phyloP scores from a whole-genome alignment of 2,113 vertebrate genomes.

The Microcebus griseorufus region DNA sequence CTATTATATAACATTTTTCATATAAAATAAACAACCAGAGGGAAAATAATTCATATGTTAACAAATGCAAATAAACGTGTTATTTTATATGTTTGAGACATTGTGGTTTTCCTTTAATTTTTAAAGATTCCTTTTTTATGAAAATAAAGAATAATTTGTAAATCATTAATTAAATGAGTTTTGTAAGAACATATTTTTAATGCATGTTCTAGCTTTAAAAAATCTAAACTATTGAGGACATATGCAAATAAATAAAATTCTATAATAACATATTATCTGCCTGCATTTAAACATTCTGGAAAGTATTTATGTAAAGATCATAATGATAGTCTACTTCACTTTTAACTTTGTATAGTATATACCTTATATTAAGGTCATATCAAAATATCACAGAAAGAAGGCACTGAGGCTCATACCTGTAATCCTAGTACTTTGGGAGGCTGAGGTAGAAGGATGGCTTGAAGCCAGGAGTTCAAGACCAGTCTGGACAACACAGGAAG shows the following conservation, averaged over 20 bases:
- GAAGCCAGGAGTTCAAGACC: no score
- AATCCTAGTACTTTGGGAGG: no score
- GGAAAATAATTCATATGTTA: not conserved
- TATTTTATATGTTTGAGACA: not conserved
- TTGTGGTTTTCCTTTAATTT: not conserved
- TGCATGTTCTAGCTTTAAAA: not conserved
- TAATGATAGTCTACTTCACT: not conserved
- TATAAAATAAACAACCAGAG: not conserved
- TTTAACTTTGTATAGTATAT: not conserved
- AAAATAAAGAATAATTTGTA: conserved; percentile 14
- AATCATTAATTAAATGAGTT: not conserved
- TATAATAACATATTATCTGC: not conserved
- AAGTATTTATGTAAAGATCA: not conserved
- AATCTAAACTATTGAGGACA: not conserved
- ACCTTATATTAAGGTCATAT: not conserved
- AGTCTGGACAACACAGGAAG: no score
- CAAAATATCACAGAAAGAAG: conserved; percentile 55
- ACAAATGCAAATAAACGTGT: not conserved
- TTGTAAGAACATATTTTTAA: not conserved
- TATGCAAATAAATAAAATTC: not conserved
- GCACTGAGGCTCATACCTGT: no score
- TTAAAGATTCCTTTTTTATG: not conserved
- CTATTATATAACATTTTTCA: not conserved
- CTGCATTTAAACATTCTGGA: not conserved
- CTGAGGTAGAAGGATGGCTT: no score